A percentile compares a stretch with the other conserved stretches of the same genome.
Conservation (phyloP, 2,797 vertebrate species). For the Enteromius anoplus region DNA sequence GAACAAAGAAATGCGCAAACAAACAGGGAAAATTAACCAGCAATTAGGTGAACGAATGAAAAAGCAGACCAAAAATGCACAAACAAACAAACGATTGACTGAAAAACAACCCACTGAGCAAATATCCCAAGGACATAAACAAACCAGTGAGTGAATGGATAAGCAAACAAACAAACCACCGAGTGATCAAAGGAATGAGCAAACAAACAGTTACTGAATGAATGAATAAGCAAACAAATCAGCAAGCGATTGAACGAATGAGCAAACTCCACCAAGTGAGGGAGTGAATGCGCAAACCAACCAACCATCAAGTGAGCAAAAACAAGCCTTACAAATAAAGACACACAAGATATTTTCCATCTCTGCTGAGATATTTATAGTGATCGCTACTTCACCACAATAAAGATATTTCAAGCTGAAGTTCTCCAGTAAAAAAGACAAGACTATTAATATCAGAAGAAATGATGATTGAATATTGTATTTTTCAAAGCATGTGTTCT, state of each 20-base stretch:
- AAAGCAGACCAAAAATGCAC: not conserved
- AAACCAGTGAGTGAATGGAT: not conserved
- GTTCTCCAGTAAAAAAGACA: not conserved
- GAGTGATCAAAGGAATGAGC: not conserved
- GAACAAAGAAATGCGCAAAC: not conserved
- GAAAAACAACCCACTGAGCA: not conserved
- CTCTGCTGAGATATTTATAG: not conserved
- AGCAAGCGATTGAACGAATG: not conserved
- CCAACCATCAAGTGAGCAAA: not conserved
- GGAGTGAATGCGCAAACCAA: not conserved
- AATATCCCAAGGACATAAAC: not conserved
- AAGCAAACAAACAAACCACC: not conserved
- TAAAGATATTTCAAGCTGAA: not conserved
- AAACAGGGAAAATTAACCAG: not conserved
- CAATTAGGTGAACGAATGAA: not conserved
- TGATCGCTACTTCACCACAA: too few species aligned
- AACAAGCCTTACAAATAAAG: not conserved
- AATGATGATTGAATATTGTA: not conserved
- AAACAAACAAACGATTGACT: not conserved
- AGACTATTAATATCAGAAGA: not conserved
- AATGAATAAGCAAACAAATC: not conserved
- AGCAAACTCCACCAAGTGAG: not conserved
- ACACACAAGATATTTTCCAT: not conserved
- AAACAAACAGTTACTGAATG: not conserved
- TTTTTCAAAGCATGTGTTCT: constrained; percentile 7